phyloP scores from a whole-genome alignment of 2,888 invertebrate species.

The Aplocera efformata region DNA sequence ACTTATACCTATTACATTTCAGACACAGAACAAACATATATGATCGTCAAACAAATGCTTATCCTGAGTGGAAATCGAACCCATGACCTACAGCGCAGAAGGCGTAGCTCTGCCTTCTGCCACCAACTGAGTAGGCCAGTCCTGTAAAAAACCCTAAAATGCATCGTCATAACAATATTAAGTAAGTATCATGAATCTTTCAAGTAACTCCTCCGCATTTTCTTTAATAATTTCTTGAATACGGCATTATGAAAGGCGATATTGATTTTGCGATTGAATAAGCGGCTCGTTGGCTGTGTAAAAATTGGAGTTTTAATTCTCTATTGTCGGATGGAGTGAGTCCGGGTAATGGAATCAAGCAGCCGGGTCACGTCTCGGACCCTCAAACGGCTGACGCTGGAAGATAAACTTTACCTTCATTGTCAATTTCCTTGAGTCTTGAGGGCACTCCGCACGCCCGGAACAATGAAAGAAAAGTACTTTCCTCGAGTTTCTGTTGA shows the following conservation, averaged over 20 bases:
- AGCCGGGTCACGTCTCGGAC: constrained; percentile 68
- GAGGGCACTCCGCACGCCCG: constrained; percentile 60
- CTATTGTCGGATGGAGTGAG: constrained; percentile 51
- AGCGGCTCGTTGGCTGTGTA: constrained; percentile 55
- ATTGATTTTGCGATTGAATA: constrained; percentile 66
- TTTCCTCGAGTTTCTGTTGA: constrained; percentile 62
- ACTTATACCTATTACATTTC: too few relatives aligned
- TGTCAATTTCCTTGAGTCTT: constrained; percentile 73
- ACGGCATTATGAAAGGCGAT: constrained; percentile 38
- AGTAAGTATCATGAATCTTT: constrained; percentile 4
- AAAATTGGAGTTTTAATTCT: constrained; percentile 68
- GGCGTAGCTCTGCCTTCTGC: too few relatives aligned
- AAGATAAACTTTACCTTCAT: constrained; percentile 78
- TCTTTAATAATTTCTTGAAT: constrained; percentile 32
- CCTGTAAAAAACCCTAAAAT: neutral
- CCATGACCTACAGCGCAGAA: too few relatives aligned
- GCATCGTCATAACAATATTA: neutral
- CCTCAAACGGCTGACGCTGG: constrained; percentile 70
- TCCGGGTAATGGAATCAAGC: constrained; percentile 61
- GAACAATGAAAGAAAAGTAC: constrained; percentile 74
- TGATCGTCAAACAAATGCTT: too few relatives aligned
- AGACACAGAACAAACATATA: too few relatives aligned
- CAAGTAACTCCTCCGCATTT: constrained; percentile 14
- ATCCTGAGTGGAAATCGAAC: too few relatives aligned
- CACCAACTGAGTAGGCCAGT: too few relatives aligned